Evolutionary conservation across 1,140 invertebrate species (phyloP), one percentile per base, ranked within the genome.

Genomic region (Platyscapa corneri): DNA sequence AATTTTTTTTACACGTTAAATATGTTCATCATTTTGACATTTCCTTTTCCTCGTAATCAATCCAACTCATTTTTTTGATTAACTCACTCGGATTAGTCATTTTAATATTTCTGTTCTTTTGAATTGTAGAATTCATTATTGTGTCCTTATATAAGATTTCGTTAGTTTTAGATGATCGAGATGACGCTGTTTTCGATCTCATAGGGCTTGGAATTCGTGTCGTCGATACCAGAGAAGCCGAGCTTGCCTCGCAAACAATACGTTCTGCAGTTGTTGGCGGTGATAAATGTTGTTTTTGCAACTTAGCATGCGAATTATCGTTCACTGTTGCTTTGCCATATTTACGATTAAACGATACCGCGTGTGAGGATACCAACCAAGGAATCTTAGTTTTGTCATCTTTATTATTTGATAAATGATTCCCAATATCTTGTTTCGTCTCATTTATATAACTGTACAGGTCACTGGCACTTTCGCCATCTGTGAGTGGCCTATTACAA

Each of bases 401-500:
- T 67, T 5, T 27, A 0, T 34, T 30, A 23, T 0, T 0, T 49
- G 65, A 5, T 3, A 32, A 12, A 3, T 20, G n/a, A 6, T 23
- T 18, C 0, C 34, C 0, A 42, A 0, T 23, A 74, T 74, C 70
- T 6, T 42, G 27, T 32, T 42, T 23, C 8, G 3, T 1, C 0
- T 84, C 74, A 42, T 14, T 42, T 18, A 56, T 1, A 56, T 75
- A 84, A 72, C 83, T 78, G 64, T 30, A 10, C 3, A 78, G 0
- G 32, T 84, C 83, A 42, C 76, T 84, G 3, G 83, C 79, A 39
- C 83, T 84, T 14, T 79, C 76, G 14, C 27, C 75, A 12, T 32
- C 49, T 37, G 53, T 76, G 42, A 34, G n/a, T 32, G 70, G 72
- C 32, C 72, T 83, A 30, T 3, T 67, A 3, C 23, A 60, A 23